Conservation (phyloP, 1,140 invertebrate species). For the Danaus melanippus region DNA sequence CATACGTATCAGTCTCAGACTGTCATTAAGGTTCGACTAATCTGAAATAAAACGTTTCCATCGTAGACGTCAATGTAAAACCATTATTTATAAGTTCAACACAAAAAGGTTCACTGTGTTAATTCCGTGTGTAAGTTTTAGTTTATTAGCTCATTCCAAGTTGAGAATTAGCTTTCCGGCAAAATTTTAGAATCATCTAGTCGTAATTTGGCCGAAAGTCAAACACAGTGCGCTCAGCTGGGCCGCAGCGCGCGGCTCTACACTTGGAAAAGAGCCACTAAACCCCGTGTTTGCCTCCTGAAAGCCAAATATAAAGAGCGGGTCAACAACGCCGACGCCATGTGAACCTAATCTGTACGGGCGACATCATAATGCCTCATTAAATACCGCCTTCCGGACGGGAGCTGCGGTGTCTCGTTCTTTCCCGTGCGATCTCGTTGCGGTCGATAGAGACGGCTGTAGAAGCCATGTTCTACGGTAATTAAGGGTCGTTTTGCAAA, state of each 20-base stretch:
- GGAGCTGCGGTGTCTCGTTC: conserved; percentile 35
- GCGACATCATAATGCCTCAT: conserved; percentile 69
- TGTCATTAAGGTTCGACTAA: too few species aligned
- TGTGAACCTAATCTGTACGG: conserved; percentile 64
- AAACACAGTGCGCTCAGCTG: conserved; percentile 25
- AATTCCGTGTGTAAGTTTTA: too few species aligned
- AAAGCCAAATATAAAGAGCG: conserved; percentile 68
- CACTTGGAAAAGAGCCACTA: conserved; percentile 36
- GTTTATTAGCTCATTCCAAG: not conserved
- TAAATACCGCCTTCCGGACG: conserved; percentile 55
- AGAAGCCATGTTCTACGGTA: conserved; percentile 67
- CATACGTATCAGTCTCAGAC: too few species aligned
- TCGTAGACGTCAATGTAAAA: too few species aligned
- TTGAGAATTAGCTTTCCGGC: conserved; percentile 7
- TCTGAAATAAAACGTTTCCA: too few species aligned
- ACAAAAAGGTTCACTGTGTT: too few species aligned
- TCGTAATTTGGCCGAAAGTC: conserved; percentile 24
- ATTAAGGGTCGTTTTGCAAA: conserved; percentile 75
- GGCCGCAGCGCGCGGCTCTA: conserved; percentile 22
- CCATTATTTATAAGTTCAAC: too few species aligned
- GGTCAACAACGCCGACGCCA: conserved; percentile 55
- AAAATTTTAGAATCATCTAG: conserved; percentile 14
- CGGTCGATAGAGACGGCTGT: conserved; percentile 49
- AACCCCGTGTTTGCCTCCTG: conserved; percentile 47
- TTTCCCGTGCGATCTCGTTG: conserved; percentile 16